Conservation (phyloP, 2,113 vertebrate species). For the Brachypodius melanocephalos region DNA sequence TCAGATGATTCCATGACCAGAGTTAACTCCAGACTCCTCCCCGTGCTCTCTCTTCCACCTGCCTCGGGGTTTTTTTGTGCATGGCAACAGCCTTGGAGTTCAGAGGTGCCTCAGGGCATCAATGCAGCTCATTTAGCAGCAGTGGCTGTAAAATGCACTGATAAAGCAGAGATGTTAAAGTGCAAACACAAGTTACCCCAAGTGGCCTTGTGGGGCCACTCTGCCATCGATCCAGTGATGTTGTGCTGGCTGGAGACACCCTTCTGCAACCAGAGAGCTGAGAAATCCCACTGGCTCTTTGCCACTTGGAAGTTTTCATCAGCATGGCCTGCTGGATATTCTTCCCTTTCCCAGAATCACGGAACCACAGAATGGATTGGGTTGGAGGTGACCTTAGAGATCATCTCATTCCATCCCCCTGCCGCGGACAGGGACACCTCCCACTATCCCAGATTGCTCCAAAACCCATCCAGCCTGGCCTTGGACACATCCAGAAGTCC, state of each 20-base stretch:
- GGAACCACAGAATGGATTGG: neutral
- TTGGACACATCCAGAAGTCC: neutral
- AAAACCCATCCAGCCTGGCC: neutral
- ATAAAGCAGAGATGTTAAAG: conserved; percentile 15
- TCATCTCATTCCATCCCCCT: rapidly evolving
- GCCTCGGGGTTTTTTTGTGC: neutral
- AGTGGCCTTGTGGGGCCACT: neutral
- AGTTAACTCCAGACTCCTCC: neutral
- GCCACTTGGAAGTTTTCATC: neutral
- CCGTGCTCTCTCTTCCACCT: neutral
- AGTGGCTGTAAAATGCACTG: neutral
- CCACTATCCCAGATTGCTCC: neutral
- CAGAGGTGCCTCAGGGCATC: neutral
- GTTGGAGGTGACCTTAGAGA: neutral
- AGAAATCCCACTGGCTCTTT: neutral
- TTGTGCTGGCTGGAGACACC: neutral
- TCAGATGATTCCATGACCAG: neutral
- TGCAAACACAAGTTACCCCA: neutral
- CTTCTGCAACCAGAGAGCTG: neutral
- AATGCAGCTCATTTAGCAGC: neutral
- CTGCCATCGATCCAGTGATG: rapidly evolving
- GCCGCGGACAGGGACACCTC: neutral
- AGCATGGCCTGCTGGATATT: neutral
- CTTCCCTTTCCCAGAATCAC: neutral
- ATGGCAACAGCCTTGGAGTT: neutral